These are phyloP conservation scores for Discoglossus pictus DNA, from an alignment of 2,797 vertebrate genomes.

Conservation along the genomic window DNA sequence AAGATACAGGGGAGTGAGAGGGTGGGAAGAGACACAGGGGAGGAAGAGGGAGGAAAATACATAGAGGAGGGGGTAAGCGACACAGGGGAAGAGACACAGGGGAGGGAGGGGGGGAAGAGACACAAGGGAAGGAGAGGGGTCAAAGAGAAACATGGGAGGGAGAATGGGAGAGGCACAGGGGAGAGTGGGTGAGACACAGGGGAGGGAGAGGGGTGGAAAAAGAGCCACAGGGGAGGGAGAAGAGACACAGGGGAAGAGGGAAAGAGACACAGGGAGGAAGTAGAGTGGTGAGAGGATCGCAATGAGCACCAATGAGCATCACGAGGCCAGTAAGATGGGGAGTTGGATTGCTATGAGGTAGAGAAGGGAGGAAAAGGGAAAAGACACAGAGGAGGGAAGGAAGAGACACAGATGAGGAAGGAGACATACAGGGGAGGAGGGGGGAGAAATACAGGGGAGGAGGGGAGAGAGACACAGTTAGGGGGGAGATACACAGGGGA, in stretches of 20 bases:
- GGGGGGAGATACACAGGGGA: neutral
- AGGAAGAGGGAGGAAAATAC: too few species aligned
- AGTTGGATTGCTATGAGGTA: neutral
- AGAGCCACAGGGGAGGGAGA: neutral
- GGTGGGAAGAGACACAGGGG: too few species aligned
- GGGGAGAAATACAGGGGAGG: neutral
- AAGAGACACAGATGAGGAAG: neutral
- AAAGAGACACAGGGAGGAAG: neutral
- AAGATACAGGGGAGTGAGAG: too few species aligned
- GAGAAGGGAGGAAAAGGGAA: neutral
- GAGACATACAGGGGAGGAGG: neutral
- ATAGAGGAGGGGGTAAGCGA: too few species aligned
- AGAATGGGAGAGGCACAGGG: too few species aligned
- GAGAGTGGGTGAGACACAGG: neutral
- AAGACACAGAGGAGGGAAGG: neutral
- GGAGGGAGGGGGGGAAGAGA: too few species aligned
- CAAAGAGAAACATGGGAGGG: too few species aligned
- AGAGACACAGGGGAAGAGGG: neutral
- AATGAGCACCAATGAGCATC: too few species aligned
- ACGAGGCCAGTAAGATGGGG: too few species aligned
- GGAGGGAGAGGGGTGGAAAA: neutral
- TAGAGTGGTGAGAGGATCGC: too few species aligned
- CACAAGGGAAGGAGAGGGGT: too few species aligned
- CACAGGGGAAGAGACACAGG: too few species aligned
- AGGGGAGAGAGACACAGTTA: neutral